Percentiles rank a stretch among this genome's conserved stretches.
Conservation (phyloP, 2,888 invertebrate genomes). For the Eupsilia transversa region DNA sequence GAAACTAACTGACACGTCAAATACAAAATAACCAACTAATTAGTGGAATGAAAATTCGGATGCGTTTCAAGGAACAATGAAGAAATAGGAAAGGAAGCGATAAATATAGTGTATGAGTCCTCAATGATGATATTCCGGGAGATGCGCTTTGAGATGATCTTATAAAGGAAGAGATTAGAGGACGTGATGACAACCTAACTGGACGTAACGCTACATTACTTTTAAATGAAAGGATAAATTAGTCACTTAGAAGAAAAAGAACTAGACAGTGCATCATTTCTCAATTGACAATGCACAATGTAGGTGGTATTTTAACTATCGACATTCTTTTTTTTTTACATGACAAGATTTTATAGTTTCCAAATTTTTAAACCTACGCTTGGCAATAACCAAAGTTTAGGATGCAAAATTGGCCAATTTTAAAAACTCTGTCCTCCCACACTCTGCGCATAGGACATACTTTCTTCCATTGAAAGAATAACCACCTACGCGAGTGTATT, state of each 20-base stretch:
- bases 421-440: conserved; percentile 72
- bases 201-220: conserved; percentile 56
- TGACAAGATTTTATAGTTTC: conserved; percentile 38
- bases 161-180: conserved; percentile 76
- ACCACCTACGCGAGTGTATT: conserved; percentile 82
- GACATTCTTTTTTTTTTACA: conserved; percentile 16
- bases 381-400: conserved; percentile 57
- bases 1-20: conserved; percentile 50
- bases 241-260: conserved; percentile 34
- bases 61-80: conserved; percentile 77
- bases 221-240: conserved; percentile 26
- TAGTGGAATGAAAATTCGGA: conserved; percentile 50
- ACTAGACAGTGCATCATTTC: conserved; percentile 55
- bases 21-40: conserved; percentile 59
- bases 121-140: conserved; percentile 82
- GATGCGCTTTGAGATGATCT: conserved; percentile 78
- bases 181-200: conserved; percentile 77
- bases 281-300: conserved; percentile 48
- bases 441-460: conserved; percentile 70
- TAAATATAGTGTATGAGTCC: conserved; percentile 85
- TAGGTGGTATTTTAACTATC: conserved; percentile 47
- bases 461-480: conserved; percentile 87
- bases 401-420: conserved; percentile 76
- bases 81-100: conserved; percentile 83
- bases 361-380: conserved; percentile 50